phyloP scores from a whole-genome alignment of 2,888 invertebrate genomes.

The Leptopilina syphax region DNA sequence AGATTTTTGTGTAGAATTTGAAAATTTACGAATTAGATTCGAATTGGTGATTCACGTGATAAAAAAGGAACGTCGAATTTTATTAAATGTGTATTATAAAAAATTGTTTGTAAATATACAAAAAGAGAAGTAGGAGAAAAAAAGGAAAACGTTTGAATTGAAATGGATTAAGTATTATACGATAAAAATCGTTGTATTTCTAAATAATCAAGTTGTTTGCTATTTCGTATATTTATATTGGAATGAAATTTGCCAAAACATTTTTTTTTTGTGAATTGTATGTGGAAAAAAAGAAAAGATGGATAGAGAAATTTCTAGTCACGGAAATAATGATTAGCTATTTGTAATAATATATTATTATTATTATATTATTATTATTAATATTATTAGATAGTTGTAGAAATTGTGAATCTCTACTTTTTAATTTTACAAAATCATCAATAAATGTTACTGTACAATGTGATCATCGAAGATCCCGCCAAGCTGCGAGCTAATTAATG shows the following conservation, averaged over 20 bases:
- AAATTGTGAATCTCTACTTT: slow-evolving; percentile 47
- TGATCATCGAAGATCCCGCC: slow-evolving; percentile 33
- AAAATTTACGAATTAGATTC: slow-evolving; percentile 16
- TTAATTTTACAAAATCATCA: slow-evolving; percentile 46
- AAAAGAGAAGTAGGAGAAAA: slow-evolving; percentile 49
- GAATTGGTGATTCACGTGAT: slow-evolving; percentile 18
- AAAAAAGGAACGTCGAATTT: slow-evolving; percentile 36
- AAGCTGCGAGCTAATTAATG: slow-evolving; percentile 24
- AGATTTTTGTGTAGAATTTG: slow-evolving; percentile 24
- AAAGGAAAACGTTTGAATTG: slow-evolving; percentile 52
- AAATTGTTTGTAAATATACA: slow-evolving; percentile 65
- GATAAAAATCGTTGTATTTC: slow-evolving; percentile 62
- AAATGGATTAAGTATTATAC: slow-evolving; percentile 60
- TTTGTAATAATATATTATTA: slow-evolving; percentile 40
- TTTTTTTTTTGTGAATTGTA: slow-evolving; percentile 42
- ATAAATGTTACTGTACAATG: slow-evolving; percentile 44
- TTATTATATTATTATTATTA: too few relatives aligned
- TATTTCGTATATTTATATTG: slow-evolving; percentile 73
- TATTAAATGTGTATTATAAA: slow-evolving; percentile 44
- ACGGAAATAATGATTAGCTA: slow-evolving; percentile 60
- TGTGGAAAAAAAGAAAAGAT: slow-evolving; percentile 48
- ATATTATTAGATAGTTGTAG: slow-evolving; percentile 19
- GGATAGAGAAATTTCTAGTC: slow-evolving; percentile 69
- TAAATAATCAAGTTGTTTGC: slow-evolving; percentile 58
- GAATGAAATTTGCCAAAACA: slow-evolving; percentile 69